Base-by-base conservation (phyloP, 2,797 vertebrate genomes). In the Okamejei kenojei region DNA sequence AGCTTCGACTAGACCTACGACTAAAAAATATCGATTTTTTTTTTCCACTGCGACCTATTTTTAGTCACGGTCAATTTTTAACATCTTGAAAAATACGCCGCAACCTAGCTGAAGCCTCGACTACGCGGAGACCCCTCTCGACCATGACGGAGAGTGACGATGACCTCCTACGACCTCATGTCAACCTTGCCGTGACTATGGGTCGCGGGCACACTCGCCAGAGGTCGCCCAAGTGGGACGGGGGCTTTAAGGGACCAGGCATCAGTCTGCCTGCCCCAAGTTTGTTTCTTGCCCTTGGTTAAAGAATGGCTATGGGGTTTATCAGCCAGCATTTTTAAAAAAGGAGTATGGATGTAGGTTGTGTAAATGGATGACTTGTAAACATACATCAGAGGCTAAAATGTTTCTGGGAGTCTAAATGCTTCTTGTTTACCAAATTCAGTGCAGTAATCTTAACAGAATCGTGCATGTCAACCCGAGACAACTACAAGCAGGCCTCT, bases 401-500 rank as follows among this genome's bases (percentile, higher is more conserved):
- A 11, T 92, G 65, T 76, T 71, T 58, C 90, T 45, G 71, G 38
- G 29, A n/a, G 71, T 76, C 35, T 45, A 92, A 92, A 54, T 54
- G 21, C 45, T 92, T 54, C 90, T 92, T 92, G 68, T 92, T 92
- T 92, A 73, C 90, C 45, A 10, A 35, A 45, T 71, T 54, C 68
- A 92, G 26, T 54, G 23, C 73, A 92, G 90, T 54, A 92, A 92
- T 73, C 90, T 73, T 91, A 26, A 74, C 38, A 68, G 68, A 91
- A 91, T 71, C 90, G n/a, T 91, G 90, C 68, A 73, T 73, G 90
- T 91, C 90, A 91, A 74, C 90, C 71, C 38, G 10, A 92, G 71
- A 92, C 90, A 88, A 65, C 84, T 88, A 76, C 90, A 74, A 54
- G 90, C 90, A 92, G 90, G 71, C 90, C 68, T 32, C 68, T 74